Conservation (phyloP, 2,797 vertebrate genomes). For the Tympanoctomys barrerae region DNA sequence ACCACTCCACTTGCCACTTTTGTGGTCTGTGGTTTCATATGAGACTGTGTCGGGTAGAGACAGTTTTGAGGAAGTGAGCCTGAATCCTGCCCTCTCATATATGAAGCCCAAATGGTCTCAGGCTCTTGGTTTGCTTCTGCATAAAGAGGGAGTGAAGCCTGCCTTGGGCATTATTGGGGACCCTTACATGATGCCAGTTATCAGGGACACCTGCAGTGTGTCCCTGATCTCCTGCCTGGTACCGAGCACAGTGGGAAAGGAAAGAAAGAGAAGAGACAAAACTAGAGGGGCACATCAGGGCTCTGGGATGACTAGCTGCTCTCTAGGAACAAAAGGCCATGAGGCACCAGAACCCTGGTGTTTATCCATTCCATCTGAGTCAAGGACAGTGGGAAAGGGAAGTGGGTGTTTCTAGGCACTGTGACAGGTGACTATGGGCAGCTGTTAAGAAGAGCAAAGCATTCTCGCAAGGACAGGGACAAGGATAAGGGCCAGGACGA, state of each 20-base stretch:
- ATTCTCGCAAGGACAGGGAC: background rate
- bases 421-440: background rate
- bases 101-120: background rate
- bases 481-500: background rate
- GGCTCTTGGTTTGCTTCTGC: constrained; percentile 3
- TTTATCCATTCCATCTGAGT: background rate
- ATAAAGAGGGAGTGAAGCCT: background rate
- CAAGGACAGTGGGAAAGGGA: background rate
- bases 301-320: background rate
- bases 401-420: background rate
- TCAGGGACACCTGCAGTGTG: background rate
- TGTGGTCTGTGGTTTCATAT: background rate
- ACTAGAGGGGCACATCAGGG: background rate
- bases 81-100: background rate
- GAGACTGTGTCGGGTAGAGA: background rate
- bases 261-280: background rate
- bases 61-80: background rate
- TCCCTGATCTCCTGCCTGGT: background rate
- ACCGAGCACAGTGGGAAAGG: background rate
- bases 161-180: background rate
- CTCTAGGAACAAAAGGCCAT: background rate
- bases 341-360: background rate
- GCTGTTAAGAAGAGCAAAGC: background rate
- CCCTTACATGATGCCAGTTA: background rate
- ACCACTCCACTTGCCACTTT: accelerated